A percentile compares a stretch with the other conserved stretches of the same genome.
These are phyloP conservation scores for Ptilonorhynchus violaceus DNA, from an alignment of 2,113 vertebrate genomes.

Conservation along the genomic window DNA sequence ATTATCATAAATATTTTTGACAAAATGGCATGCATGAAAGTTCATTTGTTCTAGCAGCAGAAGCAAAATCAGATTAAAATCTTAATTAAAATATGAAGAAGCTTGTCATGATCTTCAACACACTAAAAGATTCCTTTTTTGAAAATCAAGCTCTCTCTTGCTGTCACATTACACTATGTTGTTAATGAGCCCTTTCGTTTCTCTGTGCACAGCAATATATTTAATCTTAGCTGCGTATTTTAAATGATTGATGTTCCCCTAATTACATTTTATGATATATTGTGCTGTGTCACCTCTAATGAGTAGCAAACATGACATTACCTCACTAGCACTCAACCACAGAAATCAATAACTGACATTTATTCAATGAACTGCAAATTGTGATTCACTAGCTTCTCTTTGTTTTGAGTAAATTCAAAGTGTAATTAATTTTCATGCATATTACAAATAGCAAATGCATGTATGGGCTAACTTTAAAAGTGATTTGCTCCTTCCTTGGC, in stretches of 20 bases:
- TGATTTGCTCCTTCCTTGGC: constrained; percentile 51
- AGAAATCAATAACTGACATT: constrained; percentile 72
- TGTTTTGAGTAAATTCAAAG: constrained; percentile 68
- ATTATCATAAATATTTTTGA: constrained; percentile 33
- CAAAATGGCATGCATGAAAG: constrained; percentile 3
- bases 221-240: constrained; percentile 60
- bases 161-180: constrained; percentile 33
- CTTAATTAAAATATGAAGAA: constrained; percentile 55
- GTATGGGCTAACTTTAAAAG: constrained; percentile 57
- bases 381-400: constrained; percentile 69
- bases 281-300: constrained; percentile 37
- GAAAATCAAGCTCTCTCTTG: constrained; percentile 12
- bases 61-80: constrained; percentile 48
- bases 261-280: constrained; percentile 64
- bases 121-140: constrained; percentile 14
- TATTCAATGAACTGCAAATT: constrained; percentile 74
- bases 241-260: constrained; percentile 53
- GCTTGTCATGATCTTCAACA: constrained; percentile 16
- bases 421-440: constrained; percentile 66
- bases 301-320: constrained; percentile 61
- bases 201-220: constrained; percentile 29
- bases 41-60: constrained; percentile 16
- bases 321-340: constrained; percentile 54
- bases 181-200: constrained; percentile 63
- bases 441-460: constrained; percentile 1